Percentiles rank a stretch among this genome's conserved stretches.
These are phyloP conservation scores for Diadegma fenestrale DNA, from an alignment of 2,888 invertebrate genomes.

Conservation along the genomic window DNA sequence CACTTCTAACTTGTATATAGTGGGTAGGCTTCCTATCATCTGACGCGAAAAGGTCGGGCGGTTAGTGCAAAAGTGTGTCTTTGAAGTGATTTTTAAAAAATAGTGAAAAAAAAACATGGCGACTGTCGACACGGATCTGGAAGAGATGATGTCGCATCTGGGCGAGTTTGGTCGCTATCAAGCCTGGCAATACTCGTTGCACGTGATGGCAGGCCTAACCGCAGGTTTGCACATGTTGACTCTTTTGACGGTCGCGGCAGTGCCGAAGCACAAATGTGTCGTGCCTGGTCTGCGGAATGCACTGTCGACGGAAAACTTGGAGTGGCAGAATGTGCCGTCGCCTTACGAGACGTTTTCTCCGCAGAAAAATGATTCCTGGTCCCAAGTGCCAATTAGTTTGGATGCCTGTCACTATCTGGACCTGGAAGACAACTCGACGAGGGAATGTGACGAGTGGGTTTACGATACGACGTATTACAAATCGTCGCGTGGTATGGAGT, in stretches of 20 bases:
- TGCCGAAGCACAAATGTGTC: constrained; percentile 89
- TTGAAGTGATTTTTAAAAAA: background rate
- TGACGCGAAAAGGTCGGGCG: too few species aligned
- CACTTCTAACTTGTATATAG: too few species aligned
- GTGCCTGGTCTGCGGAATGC: constrained; percentile 69
- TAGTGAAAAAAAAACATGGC: constrained; percentile 67
- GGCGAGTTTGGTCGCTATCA: constrained; percentile 95
- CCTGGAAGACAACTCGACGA: constrained; percentile 77
- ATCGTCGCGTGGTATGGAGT: constrained; percentile 92
- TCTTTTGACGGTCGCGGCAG: constrained; percentile 92
- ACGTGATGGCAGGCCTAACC: constrained; percentile 91
- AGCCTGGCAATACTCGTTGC: constrained; percentile 91
- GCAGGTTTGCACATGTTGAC: constrained; percentile 94
- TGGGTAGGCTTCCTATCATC: too few species aligned
- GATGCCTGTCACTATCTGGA: constrained; percentile 88
- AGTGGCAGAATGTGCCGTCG: constrained; percentile 61
- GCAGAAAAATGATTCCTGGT: constrained; percentile 33
- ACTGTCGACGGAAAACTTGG: constrained; percentile 47
- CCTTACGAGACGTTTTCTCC: constrained; percentile 15
- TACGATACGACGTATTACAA: constrained; percentile 91
- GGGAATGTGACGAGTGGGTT: constrained; percentile 87
- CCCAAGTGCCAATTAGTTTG: constrained; percentile 55
- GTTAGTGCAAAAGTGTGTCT: background rate
- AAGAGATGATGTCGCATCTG: constrained; percentile 81
- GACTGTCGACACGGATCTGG: constrained; percentile 78